Conservation (phyloP, 2,113 vertebrate species). For the Eclectus roratus region DNA sequence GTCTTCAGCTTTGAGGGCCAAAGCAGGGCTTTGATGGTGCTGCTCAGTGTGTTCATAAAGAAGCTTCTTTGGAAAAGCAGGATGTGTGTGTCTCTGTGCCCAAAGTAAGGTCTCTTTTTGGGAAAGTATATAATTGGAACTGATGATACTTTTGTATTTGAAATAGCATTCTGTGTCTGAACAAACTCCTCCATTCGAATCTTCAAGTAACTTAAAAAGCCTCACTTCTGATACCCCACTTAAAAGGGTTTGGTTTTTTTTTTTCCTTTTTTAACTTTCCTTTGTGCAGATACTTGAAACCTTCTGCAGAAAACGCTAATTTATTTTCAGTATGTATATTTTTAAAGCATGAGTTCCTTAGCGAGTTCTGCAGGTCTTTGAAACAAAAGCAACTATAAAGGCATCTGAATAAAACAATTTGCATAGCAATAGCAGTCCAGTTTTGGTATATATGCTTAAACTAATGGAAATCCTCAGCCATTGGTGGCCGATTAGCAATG, state of each 20-base stretch:
- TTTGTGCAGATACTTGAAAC: conserved; percentile 24
- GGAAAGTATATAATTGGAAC: not conserved
- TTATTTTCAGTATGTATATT: not conserved
- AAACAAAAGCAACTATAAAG: conserved; percentile 37
- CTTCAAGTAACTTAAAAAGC: not conserved
- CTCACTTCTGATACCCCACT: not conserved
- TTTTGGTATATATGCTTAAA: not conserved
- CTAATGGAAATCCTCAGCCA: not conserved
- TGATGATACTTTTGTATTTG: not conserved
- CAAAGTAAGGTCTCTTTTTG: not conserved
- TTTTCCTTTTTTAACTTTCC: conserved; percentile 1
- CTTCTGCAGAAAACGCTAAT: conserved; percentile 29
- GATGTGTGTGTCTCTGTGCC: not conserved
- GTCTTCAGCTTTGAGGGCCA: not conserved
- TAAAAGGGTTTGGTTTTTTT: not conserved
- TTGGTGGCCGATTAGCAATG: not conserved
- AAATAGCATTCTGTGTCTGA: conserved; percentile 12
- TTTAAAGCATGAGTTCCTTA: not conserved
- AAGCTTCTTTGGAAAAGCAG: not conserved
- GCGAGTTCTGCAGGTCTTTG: conserved; percentile 13
- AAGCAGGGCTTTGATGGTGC: not conserved
- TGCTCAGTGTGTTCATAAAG: not conserved
- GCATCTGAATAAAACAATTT: conserved; percentile 12
- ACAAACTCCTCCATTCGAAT: not conserved
- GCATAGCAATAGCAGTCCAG: not conserved